Conservation (phyloP, 2,888 invertebrate genomes). For the Chloroclystis v-ata region DNA sequence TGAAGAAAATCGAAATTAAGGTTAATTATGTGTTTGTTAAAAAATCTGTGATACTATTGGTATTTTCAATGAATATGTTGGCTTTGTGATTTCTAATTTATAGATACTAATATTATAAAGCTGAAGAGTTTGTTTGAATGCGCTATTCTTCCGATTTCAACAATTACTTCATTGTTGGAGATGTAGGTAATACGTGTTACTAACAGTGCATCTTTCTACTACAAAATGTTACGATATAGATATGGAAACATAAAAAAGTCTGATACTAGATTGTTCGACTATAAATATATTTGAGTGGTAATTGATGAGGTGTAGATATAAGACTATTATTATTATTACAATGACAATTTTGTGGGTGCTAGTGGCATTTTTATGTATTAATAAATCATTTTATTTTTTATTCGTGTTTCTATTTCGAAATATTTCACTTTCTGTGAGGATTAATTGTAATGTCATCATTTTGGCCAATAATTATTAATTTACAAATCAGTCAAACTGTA, state of each 20-base stretch:
- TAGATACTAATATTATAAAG: not conserved
- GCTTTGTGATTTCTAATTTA: constrained; percentile 1
- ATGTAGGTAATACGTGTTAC: no score
- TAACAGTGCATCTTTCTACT: no score
- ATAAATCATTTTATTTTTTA: constrained; percentile 16
- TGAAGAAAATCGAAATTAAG: not conserved
- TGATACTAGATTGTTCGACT: not conserved
- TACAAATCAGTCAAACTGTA: no score
- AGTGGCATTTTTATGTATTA: constrained; percentile 17
- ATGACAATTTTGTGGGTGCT: constrained; percentile 14
- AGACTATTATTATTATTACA: not conserved
- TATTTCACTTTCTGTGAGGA: constrained; percentile 2
- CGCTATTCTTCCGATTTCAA: no score
- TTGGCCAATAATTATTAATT: no score
- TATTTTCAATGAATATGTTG: constrained; percentile 5
- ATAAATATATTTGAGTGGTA: not conserved
- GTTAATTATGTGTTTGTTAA: not conserved
- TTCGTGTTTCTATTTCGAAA: no score
- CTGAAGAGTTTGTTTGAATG: no score
- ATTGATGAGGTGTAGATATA: not conserved
- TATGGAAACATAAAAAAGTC: no score
- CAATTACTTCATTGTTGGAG: no score
- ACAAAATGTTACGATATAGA: no score
- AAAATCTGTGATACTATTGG: constrained; percentile 16
- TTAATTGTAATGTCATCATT: not conserved